A percentile compares a stretch with the other conserved stretches of the same genome.
Conservation (phyloP, 2,797 vertebrate genomes). For the Lepidocolaptes lacrymiger region DNA sequence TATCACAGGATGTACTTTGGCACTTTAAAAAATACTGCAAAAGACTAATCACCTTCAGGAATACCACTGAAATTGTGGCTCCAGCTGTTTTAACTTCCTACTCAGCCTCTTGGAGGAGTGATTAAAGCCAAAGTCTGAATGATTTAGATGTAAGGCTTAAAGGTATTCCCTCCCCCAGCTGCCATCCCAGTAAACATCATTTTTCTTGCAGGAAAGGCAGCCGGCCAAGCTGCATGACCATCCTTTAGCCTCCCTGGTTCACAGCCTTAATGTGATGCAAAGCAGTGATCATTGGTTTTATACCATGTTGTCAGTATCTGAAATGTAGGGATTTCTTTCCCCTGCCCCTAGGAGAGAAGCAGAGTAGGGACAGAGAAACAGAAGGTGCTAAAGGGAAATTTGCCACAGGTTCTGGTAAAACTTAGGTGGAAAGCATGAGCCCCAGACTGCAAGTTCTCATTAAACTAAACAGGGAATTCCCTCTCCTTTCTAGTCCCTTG, state of each 20-base stretch:
- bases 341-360: background rate
- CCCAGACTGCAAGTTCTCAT: background rate
- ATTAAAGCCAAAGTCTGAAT: background rate
- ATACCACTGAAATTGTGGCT: background rate
- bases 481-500: background rate
- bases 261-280: background rate
- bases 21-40: background rate
- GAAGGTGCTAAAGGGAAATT: background rate
- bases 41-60: background rate
- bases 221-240: background rate
- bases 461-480: background rate
- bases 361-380: background rate
- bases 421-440: background rate
- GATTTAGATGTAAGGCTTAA: background rate
- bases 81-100: conserved; percentile 21
- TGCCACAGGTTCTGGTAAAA: background rate
- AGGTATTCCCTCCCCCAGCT: background rate
- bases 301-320: background rate
- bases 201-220: background rate
- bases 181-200: background rate
- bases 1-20: background rate
- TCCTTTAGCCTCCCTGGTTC: background rate
- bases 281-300: background rate
- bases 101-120: background rate
- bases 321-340: background rate